A percentile compares a stretch with the other conserved stretches of the same genome.
Evolutionary conservation across 2,113 vertebrate species (phyloP).

Genomic region (Mobula birostris): DNA sequence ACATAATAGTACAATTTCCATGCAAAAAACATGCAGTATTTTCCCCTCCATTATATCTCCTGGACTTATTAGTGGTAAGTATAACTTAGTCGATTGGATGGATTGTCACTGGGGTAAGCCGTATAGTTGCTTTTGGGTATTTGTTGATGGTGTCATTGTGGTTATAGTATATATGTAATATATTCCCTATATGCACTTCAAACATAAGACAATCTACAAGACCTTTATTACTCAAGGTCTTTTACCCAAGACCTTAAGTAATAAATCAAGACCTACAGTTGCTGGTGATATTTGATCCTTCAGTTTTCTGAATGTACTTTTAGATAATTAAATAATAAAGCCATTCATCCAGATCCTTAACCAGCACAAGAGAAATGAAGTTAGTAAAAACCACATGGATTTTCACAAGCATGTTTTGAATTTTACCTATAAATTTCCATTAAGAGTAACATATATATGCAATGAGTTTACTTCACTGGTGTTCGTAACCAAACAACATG

Average conservation of each 20-base stretch:
- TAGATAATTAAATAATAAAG: neutral
- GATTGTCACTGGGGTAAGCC: neutral
- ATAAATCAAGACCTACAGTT: neutral
- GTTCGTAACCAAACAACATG: too few species aligned
- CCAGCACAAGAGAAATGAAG: neutral
- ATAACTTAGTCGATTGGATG: neutral
- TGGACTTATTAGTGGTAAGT: neutral
- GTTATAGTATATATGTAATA: neutral
- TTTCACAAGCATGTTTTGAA: neutral
- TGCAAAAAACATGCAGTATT: too few species aligned
- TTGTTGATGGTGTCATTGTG: neutral
- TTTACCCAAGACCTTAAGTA: too few species aligned
- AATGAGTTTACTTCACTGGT: neutral
- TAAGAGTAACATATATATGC: neutral
- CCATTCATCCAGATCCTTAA: neutral
- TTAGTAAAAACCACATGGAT: neutral
- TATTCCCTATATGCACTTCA: neutral
- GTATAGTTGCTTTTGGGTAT: neutral
- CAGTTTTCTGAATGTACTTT: neutral
- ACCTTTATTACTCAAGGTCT: too few species aligned
- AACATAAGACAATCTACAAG: neutral
- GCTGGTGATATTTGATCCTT: neutral
- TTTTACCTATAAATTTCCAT: neutral
- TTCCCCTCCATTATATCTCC: neutral
- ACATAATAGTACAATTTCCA: neutral